phyloP scores from a whole-genome alignment of 2,113 vertebrate genomes.

The Zosterops pallidus region DNA sequence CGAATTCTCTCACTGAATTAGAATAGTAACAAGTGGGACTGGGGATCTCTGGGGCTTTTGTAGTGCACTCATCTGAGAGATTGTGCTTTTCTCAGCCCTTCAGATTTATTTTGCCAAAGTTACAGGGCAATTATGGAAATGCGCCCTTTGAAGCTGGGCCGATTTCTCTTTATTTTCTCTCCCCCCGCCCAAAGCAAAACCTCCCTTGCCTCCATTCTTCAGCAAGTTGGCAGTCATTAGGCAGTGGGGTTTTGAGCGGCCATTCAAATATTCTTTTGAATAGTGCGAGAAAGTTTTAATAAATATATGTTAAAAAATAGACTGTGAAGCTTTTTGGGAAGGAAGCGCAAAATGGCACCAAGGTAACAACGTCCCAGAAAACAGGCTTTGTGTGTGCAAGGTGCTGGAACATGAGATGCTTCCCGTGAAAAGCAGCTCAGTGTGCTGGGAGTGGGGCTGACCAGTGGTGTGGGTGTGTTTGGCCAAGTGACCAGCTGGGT shows the following conservation, averaged over 20 bases:
- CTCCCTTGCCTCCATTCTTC: constrained; percentile 59
- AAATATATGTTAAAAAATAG: constrained; percentile 23
- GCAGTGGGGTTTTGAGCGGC: constrained; percentile 24
- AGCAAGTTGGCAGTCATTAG: constrained; percentile 1
- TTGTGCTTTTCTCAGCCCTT: constrained; percentile 88
- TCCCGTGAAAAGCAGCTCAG: neutral
- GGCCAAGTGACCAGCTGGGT: neutral
- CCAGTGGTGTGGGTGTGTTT: rapidly evolving
- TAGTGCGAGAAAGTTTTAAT: constrained; percentile 27
- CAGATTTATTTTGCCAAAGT: constrained; percentile 92
- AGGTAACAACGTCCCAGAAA: neutral
- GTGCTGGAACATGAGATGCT: neutral
- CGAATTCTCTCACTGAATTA: constrained; percentile 84
- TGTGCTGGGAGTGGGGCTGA: neutral
- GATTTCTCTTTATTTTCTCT: constrained; percentile 82
- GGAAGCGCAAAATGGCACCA: neutral
- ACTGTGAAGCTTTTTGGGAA: constrained; percentile 14
- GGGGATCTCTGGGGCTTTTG: constrained; percentile 82
- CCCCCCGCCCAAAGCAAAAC: constrained; percentile 72
- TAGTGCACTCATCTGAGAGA: constrained; percentile 93
- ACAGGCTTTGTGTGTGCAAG: neutral
- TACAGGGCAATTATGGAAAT: constrained; percentile 99
- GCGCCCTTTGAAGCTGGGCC: constrained; percentile 88
- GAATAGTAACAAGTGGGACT: constrained; percentile 90
- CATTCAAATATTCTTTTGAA: constrained; percentile 46